These are phyloP conservation scores for Flabesymbios commensalis DNA, from an alignment of 2,888 invertebrate species.

Conservation along the genomic window DNA sequence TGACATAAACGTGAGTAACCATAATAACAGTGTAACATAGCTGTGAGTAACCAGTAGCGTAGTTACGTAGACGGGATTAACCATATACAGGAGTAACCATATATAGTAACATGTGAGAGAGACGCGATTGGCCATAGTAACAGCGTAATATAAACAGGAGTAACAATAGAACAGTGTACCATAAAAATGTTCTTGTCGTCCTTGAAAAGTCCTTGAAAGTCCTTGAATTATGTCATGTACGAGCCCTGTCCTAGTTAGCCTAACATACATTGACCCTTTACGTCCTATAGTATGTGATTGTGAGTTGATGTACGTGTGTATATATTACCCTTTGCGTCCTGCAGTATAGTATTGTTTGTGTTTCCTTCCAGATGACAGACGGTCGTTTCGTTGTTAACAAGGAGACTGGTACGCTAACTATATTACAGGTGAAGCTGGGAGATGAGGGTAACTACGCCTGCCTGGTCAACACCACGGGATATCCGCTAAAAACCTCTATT, in stretches of 20 bases:
- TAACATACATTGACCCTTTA: too few species aligned
- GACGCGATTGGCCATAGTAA: not conserved
- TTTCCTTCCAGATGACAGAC: constrained; percentile 19
- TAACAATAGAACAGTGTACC: too few species aligned
- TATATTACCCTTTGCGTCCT: not conserved
- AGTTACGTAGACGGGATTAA: not conserved
- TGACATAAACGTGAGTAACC: not conserved
- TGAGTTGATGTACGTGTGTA: not conserved
- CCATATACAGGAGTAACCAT: not conserved
- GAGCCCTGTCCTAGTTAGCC: too few species aligned
- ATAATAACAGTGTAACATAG: not conserved
- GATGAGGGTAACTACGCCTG: constrained; percentile 74
- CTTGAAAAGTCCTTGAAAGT: too few species aligned
- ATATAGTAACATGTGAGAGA: too few species aligned
- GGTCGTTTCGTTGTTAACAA: constrained; percentile 47
- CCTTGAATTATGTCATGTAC: too few species aligned
- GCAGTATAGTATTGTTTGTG: not conserved
- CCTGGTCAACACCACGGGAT: constrained; percentile 70
- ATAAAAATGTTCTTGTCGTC: too few species aligned
- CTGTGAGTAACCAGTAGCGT: not conserved
- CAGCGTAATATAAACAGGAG: not conserved
- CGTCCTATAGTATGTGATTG: not conserved
- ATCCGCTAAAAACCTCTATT: constrained; percentile 68
- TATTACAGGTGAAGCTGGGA: constrained; percentile 64
- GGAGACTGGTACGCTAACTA: constrained; percentile 66